A percentile compares a stretch with the other conserved stretches of the same genome.
Evolutionary conservation across 2,797 vertebrate genomes (phyloP).

Genomic region (Leptodactylus fallax): DNA sequence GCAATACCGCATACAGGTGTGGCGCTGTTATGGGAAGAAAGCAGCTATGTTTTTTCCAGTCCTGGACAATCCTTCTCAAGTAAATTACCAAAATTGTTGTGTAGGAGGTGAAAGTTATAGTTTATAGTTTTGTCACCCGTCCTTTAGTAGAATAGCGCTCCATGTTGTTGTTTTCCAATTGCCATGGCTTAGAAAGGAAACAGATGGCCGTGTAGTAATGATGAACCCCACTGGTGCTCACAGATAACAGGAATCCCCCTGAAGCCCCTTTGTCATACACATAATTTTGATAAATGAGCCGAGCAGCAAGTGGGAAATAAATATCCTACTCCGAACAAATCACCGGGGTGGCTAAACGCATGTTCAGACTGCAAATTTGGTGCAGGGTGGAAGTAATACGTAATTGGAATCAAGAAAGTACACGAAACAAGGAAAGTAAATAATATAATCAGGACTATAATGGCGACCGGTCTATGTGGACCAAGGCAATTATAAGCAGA

Average conservation of each 20-base stretch:
- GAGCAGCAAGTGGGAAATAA: conserved; percentile 43
- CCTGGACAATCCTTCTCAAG: too few relatives aligned
- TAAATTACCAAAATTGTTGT: too few relatives aligned
- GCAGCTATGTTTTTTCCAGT: too few relatives aligned
- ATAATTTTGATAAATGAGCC: conserved; percentile 57
- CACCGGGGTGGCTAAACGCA: conserved; percentile 21
- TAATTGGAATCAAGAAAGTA: conserved; percentile 51
- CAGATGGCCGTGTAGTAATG: conserved; percentile 35
- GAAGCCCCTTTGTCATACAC: conserved; percentile 35
- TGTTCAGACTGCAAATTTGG: conserved; percentile 40
- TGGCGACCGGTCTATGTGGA: not conserved
- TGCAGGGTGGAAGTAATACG: conserved; percentile 11
- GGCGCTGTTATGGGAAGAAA: too few relatives aligned
- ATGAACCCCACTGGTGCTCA: conserved; percentile 20
- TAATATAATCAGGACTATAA: conserved; percentile 31
- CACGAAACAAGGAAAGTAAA: conserved; percentile 43
- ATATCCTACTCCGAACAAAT: conserved; percentile 30
- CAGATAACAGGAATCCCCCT: conserved; percentile 1
- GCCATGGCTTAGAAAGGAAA: conserved; percentile 5
- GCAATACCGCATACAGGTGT: too few relatives aligned
- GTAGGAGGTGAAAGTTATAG: too few relatives aligned
- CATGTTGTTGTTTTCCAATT: not conserved
- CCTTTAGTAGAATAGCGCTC: not conserved
- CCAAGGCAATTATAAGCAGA: conserved; percentile 16
- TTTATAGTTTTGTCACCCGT: not conserved